These are phyloP conservation scores for Drosophila pseudoananassae DNA, from an alignment of 1,140 invertebrate species.

Conservation along the genomic window DNA sequence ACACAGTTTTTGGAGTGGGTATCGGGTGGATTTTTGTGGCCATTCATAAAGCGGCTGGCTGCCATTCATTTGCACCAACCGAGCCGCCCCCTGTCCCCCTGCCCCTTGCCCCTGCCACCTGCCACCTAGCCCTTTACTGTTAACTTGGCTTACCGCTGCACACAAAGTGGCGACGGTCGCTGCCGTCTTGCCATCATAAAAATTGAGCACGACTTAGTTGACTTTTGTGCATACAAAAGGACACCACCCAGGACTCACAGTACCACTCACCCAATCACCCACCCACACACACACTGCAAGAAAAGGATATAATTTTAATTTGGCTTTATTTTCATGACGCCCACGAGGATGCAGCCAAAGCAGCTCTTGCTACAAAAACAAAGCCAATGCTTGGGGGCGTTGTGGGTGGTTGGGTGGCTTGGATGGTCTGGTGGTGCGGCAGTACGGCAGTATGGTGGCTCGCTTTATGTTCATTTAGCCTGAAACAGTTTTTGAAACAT, in stretches of 20 bases:
- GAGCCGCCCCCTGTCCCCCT: background rate
- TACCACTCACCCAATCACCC: background rate
- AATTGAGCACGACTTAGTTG: constrained; percentile 81
- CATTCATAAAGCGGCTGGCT: constrained; percentile 69
- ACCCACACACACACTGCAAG: constrained; percentile 17
- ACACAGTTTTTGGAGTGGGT: constrained; percentile 10
- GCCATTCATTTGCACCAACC: constrained; percentile 43
- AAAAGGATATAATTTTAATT: constrained; percentile 79
- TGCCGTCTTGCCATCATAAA: constrained; percentile 71
- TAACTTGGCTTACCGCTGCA: constrained; percentile 55
- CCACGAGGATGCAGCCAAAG: constrained; percentile 54
- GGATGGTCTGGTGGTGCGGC: no score
- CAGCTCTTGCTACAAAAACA: constrained; percentile 48
- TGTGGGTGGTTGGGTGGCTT: background rate
- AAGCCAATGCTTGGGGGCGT: constrained; percentile 58
- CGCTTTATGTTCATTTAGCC: constrained; percentile 81
- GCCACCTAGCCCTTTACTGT: constrained; percentile 5
- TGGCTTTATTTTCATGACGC: constrained; percentile 77
- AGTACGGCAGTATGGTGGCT: constrained; percentile 1
- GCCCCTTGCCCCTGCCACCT: background rate
- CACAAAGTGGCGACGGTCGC: constrained; percentile 50
- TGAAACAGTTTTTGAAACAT: constrained; percentile 82
- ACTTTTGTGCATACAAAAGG: constrained; percentile 78
- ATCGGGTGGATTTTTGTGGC: constrained; percentile 43
- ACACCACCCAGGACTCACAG: constrained; percentile 19